Percentiles rank a stretch among this genome's conserved stretches.
These are phyloP conservation scores for Lasius fuliginosus DNA, from an alignment of 2,888 invertebrate genomes.

Conservation along the genomic window DNA sequence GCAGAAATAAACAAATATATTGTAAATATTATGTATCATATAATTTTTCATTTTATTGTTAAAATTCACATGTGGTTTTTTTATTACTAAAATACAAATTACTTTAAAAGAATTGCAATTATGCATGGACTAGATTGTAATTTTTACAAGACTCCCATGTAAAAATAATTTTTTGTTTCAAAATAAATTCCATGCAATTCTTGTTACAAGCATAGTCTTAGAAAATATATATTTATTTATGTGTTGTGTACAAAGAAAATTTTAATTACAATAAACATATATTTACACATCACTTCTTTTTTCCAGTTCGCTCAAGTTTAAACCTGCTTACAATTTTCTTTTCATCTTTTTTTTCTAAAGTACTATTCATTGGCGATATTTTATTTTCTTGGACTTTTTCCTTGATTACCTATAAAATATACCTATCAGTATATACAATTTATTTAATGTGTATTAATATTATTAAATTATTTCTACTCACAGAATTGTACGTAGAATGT, in stretches of 20 bases:
- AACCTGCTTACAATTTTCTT: constrained; percentile 79
- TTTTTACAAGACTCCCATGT: neutral
- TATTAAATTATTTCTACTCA: constrained; percentile 63
- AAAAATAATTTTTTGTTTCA: neutral
- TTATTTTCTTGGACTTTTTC: constrained; percentile 79
- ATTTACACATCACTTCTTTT: neutral
- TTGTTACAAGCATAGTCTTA: neutral
- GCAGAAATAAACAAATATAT: constrained; percentile 28
- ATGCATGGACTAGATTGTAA: neutral
- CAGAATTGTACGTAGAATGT: constrained; percentile 73
- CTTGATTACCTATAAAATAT: constrained; percentile 76
- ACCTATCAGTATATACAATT: constrained; percentile 1
- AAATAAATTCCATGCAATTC: neutral
- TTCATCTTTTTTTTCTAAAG: constrained; percentile 24
- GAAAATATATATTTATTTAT: constrained; percentile 21
- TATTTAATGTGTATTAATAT: neutral
- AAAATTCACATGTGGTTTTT: neutral
- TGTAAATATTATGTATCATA: constrained; percentile 33
- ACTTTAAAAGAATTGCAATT: neutral
- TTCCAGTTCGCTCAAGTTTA: constrained; percentile 75
- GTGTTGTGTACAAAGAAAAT: neutral
- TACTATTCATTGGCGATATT: constrained; percentile 29
- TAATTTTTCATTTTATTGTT: neutral
- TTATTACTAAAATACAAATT: neutral
- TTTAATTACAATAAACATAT: constrained; percentile 10